A percentile compares a stretch with the other conserved stretches of the same genome.
Evolutionary conservation across 2,888 invertebrate genomes (phyloP).

Genomic region (Deroplatys truncata): DNA sequence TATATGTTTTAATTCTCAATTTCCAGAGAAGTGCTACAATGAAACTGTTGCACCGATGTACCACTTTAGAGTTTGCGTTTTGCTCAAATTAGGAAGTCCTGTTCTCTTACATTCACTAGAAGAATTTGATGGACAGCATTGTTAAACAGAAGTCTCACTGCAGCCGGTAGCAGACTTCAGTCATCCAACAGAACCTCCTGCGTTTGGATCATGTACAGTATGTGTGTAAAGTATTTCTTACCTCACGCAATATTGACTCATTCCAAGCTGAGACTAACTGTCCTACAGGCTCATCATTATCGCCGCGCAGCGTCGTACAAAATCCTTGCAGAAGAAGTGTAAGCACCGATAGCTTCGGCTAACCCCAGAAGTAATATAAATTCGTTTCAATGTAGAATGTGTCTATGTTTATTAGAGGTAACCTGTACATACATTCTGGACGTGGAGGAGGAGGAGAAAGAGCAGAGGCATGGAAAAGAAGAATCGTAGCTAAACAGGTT

Average conservation of each 20-base stretch:
- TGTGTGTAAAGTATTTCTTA: neutral
- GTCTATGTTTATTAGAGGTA: constrained; percentile 1
- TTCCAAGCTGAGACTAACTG: neutral
- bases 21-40: too few relatives aligned
- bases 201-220: neutral
- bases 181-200: neutral
- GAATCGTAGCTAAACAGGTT: constrained; percentile 8
- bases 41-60: too few relatives aligned
- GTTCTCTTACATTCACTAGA: neutral
- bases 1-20: too few relatives aligned
- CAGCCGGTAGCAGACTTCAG: neutral
- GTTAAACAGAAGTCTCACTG: neutral
- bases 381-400: neutral
- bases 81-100: neutral
- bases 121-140: neutral
- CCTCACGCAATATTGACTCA: neutral
- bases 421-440: neutral
- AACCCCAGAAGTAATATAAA: neutral
- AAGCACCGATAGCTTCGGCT: neutral
- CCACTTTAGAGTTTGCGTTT: too few relatives aligned
- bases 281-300: neutral
- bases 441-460: neutral
- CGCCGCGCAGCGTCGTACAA: neutral
- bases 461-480: neutral
- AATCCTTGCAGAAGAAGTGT: neutral